Percentiles rank a stretch among this genome's conserved stretches.
Conservation (phyloP, 2,797 vertebrate genomes). For the Eulemur coronatus region DNA sequence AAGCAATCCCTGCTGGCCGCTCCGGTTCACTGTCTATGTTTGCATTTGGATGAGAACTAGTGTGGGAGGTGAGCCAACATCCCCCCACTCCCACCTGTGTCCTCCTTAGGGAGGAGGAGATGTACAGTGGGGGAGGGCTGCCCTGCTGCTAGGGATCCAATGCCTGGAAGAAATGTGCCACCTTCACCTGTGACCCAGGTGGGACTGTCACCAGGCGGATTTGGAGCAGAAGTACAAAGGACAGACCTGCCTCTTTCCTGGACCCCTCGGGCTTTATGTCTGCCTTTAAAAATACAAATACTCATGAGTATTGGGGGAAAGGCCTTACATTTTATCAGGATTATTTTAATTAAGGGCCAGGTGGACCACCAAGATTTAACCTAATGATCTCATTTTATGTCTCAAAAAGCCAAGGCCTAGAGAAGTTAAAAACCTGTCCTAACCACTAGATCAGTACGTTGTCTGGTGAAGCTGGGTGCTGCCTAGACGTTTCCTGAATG, state of each 20-base stretch:
- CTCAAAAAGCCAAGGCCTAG: neutral
- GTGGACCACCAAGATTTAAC: neutral
- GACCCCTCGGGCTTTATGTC: too few species aligned
- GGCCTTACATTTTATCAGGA: neutral
- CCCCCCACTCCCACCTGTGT: too few species aligned
- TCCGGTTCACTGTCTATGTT: neutral
- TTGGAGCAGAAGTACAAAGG: neutral
- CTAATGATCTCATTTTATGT: neutral
- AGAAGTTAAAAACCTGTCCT: neutral
- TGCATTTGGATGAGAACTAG: neutral
- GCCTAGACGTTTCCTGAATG: neutral
- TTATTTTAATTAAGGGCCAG: neutral
- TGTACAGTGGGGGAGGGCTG: neutral
- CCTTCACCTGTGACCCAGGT: neutral
- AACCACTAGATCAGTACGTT: neutral
- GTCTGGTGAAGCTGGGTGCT: neutral
- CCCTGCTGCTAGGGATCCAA: too few species aligned
- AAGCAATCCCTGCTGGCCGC: rapidly evolving
- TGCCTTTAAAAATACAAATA: neutral
- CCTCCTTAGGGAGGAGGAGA: neutral
- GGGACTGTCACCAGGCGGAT: neutral
- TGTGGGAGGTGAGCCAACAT: neutral
- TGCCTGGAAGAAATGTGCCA: too few species aligned
- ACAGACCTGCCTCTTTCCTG: neutral
- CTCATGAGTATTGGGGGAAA: neutral